phyloP scores from a whole-genome alignment of 2,888 invertebrate genomes.

The Euproctis similis region DNA sequence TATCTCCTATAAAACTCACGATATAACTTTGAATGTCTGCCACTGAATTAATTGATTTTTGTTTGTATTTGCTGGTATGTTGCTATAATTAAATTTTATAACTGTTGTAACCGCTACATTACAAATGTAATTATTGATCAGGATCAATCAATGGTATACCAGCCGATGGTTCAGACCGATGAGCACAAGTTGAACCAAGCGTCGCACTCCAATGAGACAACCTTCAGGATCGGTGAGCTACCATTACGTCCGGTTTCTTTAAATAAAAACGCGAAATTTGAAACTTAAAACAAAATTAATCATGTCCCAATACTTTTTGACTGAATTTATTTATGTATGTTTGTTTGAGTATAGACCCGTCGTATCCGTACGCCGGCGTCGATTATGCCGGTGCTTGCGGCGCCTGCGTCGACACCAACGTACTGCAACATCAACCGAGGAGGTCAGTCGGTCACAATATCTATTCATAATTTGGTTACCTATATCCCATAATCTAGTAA shows the following conservation, averaged over 20 bases:
- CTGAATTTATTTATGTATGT: too few species aligned
- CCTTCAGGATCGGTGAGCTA: slow-evolving; percentile 59
- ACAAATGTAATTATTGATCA: slow-evolving; percentile 16
- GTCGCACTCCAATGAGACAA: slow-evolving; percentile 40
- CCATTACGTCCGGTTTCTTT: too few species aligned
- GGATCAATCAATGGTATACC: slow-evolving; percentile 45
- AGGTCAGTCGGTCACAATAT: neutral
- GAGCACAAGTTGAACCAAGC: slow-evolving; percentile 42
- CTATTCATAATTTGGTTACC: neutral
- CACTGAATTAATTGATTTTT: too few species aligned
- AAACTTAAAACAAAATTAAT: too few species aligned
- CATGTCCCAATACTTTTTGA: too few species aligned
- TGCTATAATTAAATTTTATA: too few species aligned
- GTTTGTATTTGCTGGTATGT: too few species aligned
- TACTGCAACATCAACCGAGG: slow-evolving; percentile 28
- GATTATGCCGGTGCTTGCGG: slow-evolving; percentile 47
- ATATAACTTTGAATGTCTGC: too few species aligned
- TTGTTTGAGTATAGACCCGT: slow-evolving; percentile 68
- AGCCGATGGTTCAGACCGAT: slow-evolving; percentile 32
- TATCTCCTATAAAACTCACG: too few species aligned
- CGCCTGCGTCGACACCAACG: slow-evolving; percentile 29
- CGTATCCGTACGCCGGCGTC: slow-evolving; percentile 60
- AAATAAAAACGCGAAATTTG: too few species aligned
- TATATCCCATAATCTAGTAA: neutral
- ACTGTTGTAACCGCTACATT: too few species aligned